Conservation (phyloP, 37 sponge, comb jelly and placozoan genomes). For the Haliclona indistincta region DNA sequence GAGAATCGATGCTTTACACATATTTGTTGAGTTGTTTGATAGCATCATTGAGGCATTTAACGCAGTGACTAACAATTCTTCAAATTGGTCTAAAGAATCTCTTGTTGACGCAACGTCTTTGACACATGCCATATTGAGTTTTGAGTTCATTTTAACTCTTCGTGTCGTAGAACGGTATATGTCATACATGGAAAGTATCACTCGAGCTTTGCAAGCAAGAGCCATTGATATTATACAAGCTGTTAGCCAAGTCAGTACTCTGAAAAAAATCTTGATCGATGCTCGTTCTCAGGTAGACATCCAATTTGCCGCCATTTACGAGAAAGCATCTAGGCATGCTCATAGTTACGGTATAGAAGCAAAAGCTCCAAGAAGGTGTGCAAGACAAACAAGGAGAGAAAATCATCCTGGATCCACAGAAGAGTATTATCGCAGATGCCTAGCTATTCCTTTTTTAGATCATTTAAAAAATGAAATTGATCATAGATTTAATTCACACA, state of each 20-base stretch:
- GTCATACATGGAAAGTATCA: constrained; percentile 24
- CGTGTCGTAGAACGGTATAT: constrained; percentile 19
- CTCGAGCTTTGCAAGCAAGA: constrained; percentile 29
- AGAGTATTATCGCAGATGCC: constrained; percentile 49
- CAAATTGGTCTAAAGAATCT: constrained; percentile 28
- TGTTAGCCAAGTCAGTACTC: constrained; percentile 25
- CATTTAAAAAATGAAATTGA: constrained; percentile 32
- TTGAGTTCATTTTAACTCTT: constrained; percentile 31
- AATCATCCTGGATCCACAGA: constrained; percentile 58
- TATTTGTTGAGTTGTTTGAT: constrained; percentile 27
- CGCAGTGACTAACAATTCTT: background rate
- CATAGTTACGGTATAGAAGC: no score
- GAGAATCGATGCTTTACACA: constrained; percentile 40
- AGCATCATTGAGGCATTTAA: constrained; percentile 17
- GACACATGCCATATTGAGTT: constrained; percentile 13
- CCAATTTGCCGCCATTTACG: constrained; percentile 19
- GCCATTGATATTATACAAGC: constrained; percentile 45
- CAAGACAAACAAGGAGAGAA: constrained; percentile 24
- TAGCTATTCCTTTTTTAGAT: constrained; percentile 66
- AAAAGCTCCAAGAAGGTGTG: no score
- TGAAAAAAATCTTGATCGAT: constrained; percentile 17
- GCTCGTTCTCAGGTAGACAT: constrained; percentile 24
- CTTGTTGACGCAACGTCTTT: constrained; percentile 18
- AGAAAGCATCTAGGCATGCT: constrained; percentile 20
- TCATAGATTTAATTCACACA: constrained; percentile 24